These are phyloP conservation scores for Eupithecia subumbrata DNA, from an alignment of 2,888 invertebrate species.

Conservation along the genomic window DNA sequence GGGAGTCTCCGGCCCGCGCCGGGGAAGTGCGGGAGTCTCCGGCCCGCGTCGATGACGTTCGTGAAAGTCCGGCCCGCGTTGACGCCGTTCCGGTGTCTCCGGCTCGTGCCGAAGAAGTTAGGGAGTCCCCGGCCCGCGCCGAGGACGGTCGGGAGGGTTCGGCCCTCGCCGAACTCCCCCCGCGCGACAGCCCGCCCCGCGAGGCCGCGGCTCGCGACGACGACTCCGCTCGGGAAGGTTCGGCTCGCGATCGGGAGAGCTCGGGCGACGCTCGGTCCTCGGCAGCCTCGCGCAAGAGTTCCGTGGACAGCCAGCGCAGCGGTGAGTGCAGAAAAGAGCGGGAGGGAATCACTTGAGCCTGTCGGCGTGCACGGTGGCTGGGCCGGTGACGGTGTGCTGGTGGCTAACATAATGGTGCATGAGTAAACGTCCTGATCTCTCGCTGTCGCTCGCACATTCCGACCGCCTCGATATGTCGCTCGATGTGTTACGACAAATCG, in stretches of 20 bases:
- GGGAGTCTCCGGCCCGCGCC: not conserved
- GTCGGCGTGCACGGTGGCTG: not conserved
- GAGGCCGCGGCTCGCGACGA: not conserved
- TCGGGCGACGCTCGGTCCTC: not conserved
- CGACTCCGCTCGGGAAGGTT: not conserved
- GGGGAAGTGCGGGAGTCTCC: not conserved
- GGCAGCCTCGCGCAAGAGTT: conserved; percentile 39
- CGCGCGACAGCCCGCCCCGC: not conserved
- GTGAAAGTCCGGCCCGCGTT: not conserved
- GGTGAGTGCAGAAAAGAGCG: conserved; percentile 52
- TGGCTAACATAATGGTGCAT: not conserved
- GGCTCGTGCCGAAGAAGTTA: not conserved
- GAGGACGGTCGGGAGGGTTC: not conserved
- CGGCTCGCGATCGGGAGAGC: not conserved
- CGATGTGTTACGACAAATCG: not conserved
- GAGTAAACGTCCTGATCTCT: not conserved
- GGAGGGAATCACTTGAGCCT: conserved; percentile 38
- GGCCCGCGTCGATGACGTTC: conserved; percentile 5
- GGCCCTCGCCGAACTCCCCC: not conserved
- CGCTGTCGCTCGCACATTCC: not conserved
- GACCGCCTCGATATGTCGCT: not conserved
- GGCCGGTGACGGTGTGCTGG: conserved; percentile 9
- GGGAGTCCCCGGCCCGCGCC: conserved; percentile 6
- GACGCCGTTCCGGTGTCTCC: not conserved
- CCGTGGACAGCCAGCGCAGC: conserved; percentile 52